Conservation (phyloP, 2,888 invertebrate genomes). For the Diplolepis rosae region DNA sequence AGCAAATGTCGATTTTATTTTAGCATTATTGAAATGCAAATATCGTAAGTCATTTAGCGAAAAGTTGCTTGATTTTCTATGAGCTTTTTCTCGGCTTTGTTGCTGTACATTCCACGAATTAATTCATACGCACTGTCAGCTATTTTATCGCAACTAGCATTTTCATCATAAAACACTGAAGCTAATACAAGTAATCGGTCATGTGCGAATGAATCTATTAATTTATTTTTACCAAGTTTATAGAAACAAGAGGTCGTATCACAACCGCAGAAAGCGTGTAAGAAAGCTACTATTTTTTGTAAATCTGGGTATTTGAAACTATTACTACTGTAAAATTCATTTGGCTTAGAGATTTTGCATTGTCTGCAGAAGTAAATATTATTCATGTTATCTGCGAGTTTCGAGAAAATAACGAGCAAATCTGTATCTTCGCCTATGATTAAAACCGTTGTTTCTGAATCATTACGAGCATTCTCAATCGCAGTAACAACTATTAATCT, state of each 20-base stretch:
- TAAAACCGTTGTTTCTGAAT: conserved; percentile 51
- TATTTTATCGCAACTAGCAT: conserved; percentile 43
- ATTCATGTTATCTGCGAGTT: conserved; percentile 50
- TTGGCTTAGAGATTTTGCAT: conserved; percentile 21
- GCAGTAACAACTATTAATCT: conserved; percentile 50
- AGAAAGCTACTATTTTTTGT: conserved; percentile 36
- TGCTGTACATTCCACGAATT: conserved; percentile 48
- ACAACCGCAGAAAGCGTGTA: conserved; percentile 47
- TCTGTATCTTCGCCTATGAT: too few species aligned
- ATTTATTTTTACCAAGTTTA: conserved; percentile 44
- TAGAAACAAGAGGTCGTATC: conserved; percentile 46
- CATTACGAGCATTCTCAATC: conserved; percentile 46
- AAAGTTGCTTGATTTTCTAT: conserved; percentile 34
- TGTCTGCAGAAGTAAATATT: conserved; percentile 41
- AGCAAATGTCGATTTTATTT: conserved; percentile 45
- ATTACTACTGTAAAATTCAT: conserved; percentile 34
- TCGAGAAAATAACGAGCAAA: conserved; percentile 54
- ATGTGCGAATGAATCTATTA: conserved; percentile 32
- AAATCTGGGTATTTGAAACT: conserved; percentile 47
- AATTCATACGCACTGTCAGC: conserved; percentile 43
- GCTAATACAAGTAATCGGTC: conserved; percentile 41
- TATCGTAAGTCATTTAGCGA: conserved; percentile 51
- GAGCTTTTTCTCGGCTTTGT: conserved; percentile 47
- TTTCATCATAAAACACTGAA: conserved; percentile 43
- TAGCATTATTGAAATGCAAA: conserved; percentile 46